These are phyloP conservation scores for Pyrochroa serraticornis DNA, from an alignment of 2,888 invertebrate species.

Conservation along the genomic window DNA sequence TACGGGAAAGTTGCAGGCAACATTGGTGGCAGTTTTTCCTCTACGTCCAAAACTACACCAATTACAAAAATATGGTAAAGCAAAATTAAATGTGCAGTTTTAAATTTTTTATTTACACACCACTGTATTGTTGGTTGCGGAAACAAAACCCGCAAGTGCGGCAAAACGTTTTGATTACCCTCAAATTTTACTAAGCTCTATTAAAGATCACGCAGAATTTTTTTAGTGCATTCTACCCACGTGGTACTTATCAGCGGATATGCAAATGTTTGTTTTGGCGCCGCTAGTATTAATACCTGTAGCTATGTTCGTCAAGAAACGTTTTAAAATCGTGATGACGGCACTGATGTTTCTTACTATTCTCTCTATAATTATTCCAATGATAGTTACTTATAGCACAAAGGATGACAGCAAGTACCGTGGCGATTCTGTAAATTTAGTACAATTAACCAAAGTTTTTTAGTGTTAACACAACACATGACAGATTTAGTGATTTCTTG, in stretches of 20 bases:
- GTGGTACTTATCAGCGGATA: slow-evolving; percentile 54
- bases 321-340: slow-evolving; percentile 33
- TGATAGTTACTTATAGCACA: slow-evolving; percentile 2
- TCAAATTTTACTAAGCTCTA: not conserved
- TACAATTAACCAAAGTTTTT: not conserved
- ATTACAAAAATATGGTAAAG: slow-evolving; percentile 36
- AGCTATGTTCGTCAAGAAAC: slow-evolving; percentile 33
- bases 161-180: not conserved
- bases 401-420: slow-evolving; percentile 12
- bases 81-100: slow-evolving; percentile 11
- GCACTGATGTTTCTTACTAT: slow-evolving; percentile 19
- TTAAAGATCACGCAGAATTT: not conserved
- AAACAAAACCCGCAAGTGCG: too few species aligned
- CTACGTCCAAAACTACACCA: slow-evolving; percentile 55
- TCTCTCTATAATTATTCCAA: slow-evolving; percentile 8
- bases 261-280: slow-evolving; percentile 51
- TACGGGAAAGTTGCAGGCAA: slow-evolving; percentile 41
- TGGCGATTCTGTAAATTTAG: not conserved
- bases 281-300: slow-evolving; percentile 50
- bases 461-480: slow-evolving; percentile 14
- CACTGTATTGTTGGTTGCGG: too few species aligned
- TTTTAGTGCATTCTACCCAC: slow-evolving; percentile 49
- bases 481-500: slow-evolving; percentile 14
- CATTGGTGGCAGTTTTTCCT: slow-evolving; percentile 56
- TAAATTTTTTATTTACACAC: too few species aligned